A percentile compares a stretch with the other conserved stretches of the same genome.
These are phyloP conservation scores for Bursaphelenchus okinawaensis DNA, from an alignment of 2,888 invertebrate species.

Conservation along the genomic window DNA sequence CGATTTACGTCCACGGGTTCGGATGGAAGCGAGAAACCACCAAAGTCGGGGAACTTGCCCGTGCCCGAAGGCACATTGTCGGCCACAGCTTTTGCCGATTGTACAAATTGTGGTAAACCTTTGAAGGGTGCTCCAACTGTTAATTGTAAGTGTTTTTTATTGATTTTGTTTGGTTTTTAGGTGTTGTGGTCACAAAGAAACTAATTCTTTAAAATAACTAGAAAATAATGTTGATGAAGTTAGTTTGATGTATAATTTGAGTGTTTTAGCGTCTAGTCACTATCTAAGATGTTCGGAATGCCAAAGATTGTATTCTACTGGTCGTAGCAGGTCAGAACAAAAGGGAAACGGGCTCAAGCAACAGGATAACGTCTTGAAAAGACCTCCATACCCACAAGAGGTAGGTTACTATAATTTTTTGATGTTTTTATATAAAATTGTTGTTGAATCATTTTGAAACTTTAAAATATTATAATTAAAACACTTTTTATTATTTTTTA, in stretches of 20 bases:
- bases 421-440: background rate
- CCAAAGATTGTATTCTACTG: conserved; percentile 38
- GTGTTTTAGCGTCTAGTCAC: conserved; percentile 39
- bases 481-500: background rate
- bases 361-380: conserved; percentile 12
- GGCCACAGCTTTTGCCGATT: conserved; percentile 1
- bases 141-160: conserved; percentile 34
- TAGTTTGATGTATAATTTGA: background rate
- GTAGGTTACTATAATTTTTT: conserved; percentile 6
- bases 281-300: conserved; percentile 50
- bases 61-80: background rate
- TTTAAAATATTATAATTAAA: background rate
- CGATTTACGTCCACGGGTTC: background rate
- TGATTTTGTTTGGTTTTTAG: background rate
- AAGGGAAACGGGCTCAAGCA: conserved; percentile 22
- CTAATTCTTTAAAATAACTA: no score
- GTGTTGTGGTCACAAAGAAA: no score
- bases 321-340: conserved; percentile 3
- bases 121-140: conserved; percentile 42
- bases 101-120: conserved; percentile 38
- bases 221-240: background rate
- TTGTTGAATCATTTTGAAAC: no score
- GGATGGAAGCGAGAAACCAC: background rate
- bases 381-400: conserved; percentile 24
- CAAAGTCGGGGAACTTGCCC: background rate